Evolutionary conservation across 2,888 invertebrate species (phyloP).

Genomic region (Rhingia rostrata): DNA sequence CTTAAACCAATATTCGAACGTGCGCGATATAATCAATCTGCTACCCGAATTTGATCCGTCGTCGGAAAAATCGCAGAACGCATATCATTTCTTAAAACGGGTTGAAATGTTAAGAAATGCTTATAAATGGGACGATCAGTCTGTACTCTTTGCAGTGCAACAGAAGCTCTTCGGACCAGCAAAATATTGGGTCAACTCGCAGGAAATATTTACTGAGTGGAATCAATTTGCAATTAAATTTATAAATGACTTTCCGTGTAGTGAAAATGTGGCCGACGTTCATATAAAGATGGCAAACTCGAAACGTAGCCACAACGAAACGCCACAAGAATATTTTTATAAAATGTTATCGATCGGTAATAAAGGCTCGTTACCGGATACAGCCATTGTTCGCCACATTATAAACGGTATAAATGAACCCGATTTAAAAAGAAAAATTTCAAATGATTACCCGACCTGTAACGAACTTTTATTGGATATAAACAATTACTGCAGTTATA

Average conservation of each 20-base stretch:
- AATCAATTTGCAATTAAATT: slow-evolving; percentile 41
- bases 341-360: slow-evolving; percentile 51
- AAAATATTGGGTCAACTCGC: slow-evolving; percentile 52
- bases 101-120: slow-evolving; percentile 44
- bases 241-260: background rate
- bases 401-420: slow-evolving; percentile 48
- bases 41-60: background rate
- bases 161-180: slow-evolving; percentile 49
- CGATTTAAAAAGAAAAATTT: slow-evolving; percentile 38
- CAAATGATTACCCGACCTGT: slow-evolving; percentile 30
- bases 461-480: slow-evolving; percentile 44
- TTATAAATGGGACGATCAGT: slow-evolving; percentile 58
- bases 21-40: background rate
- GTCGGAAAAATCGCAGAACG: background rate
- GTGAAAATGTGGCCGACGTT: slow-evolving; percentile 48
- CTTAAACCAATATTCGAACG: background rate
- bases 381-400: slow-evolving; percentile 34
- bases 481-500: slow-evolving; percentile 33
- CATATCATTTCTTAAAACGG: slow-evolving; percentile 5
- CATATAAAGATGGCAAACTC: slow-evolving; percentile 51
- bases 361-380: slow-evolving; percentile 28
- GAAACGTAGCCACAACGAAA: slow-evolving; percentile 37
- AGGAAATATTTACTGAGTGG: slow-evolving; percentile 68
- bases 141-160: slow-evolving; percentile 52
- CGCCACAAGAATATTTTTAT: slow-evolving; percentile 47